Conservation (phyloP, 2,113 vertebrate genomes). For the Siphamia tubifer region DNA sequence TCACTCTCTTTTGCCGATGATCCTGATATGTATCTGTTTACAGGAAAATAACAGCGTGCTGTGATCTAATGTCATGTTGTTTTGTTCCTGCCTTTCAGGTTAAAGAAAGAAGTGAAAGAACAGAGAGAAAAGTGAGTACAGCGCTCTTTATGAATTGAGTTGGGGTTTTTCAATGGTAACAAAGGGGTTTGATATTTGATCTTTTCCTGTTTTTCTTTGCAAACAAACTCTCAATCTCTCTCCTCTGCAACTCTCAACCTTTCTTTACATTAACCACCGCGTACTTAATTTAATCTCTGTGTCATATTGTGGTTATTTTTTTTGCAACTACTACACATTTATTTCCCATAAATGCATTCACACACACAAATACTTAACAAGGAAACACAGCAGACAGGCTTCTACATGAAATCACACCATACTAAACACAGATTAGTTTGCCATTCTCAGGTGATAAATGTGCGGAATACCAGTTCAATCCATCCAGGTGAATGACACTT, state of each 20-base stretch:
- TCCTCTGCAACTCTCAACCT: neutral
- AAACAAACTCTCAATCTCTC: constrained; percentile 26
- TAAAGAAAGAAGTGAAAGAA: constrained; percentile 90
- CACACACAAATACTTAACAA: neutral
- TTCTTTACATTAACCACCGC: neutral
- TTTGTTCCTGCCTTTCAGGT: constrained; percentile 81
- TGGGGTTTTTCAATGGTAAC: constrained; percentile 21
- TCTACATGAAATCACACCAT: neutral
- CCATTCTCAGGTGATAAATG: constrained; percentile 24
- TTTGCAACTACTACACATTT: neutral
- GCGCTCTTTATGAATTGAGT: constrained; percentile 44
- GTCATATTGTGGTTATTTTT: neutral
- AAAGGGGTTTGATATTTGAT: constrained; percentile 53
- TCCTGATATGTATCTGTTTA: constrained; percentile 52
- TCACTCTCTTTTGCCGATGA: neutral
- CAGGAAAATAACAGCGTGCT: constrained; percentile 20
- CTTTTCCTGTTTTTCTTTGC: constrained; percentile 26
- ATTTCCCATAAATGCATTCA: neutral
- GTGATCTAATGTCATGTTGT: constrained; percentile 58
- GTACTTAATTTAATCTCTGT: neutral
- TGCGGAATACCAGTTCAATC: constrained; percentile 3
- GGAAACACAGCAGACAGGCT: neutral
- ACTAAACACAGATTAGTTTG: constrained; percentile 11
- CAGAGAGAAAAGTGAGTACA: constrained; percentile 95
- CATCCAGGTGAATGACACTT: constrained; percentile 55